Percentiles rank a stretch among this genome's conserved stretches.
Evolutionary conservation across 2,113 vertebrate species (phyloP).

Genomic region (Xiphophorus couchianus): DNA sequence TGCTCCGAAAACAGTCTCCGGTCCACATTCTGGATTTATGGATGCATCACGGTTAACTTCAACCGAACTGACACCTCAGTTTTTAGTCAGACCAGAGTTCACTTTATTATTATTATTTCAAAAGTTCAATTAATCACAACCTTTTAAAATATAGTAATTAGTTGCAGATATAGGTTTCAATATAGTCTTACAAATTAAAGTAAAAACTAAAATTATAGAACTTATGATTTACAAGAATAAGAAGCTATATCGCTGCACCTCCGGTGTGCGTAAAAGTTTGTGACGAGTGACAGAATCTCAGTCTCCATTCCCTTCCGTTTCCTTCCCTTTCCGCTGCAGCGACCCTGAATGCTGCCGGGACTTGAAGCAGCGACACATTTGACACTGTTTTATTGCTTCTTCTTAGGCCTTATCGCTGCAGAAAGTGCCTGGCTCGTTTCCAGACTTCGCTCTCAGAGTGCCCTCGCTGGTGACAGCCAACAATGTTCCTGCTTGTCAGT

Average conservation of each 20-base stretch:
- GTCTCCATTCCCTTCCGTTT: slow-evolving; percentile 1
- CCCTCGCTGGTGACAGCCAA: slow-evolving; percentile 36
- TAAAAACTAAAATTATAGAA: no score
- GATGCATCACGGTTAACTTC: no score
- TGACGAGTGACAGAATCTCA: slow-evolving; percentile 4
- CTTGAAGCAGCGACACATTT: slow-evolving; percentile 9
- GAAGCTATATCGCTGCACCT: not conserved
- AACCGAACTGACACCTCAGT: no score
- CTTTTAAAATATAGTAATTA: no score
- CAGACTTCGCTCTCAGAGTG: slow-evolving; percentile 27
- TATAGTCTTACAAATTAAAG: no score
- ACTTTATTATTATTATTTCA: no score
- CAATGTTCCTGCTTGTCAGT: slow-evolving; percentile 18
- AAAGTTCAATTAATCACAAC: no score
- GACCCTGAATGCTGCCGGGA: slow-evolving; percentile 29
- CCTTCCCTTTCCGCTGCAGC: not conserved
- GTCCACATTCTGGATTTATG: no score
- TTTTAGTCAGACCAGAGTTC: no score
- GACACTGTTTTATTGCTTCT: slow-evolving; percentile 30
- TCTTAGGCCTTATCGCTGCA: slow-evolving; percentile 32
- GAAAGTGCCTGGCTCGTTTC: slow-evolving; percentile 29
- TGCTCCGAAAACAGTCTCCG: no score
- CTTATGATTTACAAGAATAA: not conserved
- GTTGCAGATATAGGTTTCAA: no score
- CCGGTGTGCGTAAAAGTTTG: slow-evolving; percentile 10